Evolutionary conservation across 2,888 invertebrate genomes (phyloP), one percentile per base, ranked within the genome.

Genomic region (Tortricodes alternella): DNA sequence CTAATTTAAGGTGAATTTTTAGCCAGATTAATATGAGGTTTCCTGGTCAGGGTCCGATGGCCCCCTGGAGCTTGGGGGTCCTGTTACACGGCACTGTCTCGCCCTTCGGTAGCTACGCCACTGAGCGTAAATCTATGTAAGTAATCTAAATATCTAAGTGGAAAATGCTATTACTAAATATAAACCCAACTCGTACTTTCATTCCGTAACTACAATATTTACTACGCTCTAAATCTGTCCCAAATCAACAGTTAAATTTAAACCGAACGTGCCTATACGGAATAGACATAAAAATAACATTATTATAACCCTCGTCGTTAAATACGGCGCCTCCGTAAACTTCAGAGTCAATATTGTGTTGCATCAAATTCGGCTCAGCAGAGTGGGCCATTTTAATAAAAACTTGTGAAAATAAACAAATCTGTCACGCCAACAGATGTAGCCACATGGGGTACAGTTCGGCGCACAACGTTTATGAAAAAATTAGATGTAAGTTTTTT

Each of bases 401-500:
- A 59, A 49, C 55, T 48, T 65, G 61, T 61, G 53, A 73, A 74
- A 80, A 79, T 66, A 80, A 76, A 79, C 75, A 75, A 68, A 70
- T 72, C 61, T 61, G 63, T 63, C 67, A 64, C 58, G 63, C 63
- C 60, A 68, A 70, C 83, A 82, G 71, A 79, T 82, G 81, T 68
- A 71, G 58, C 61, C 81, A 77, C 50, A 77, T 73, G 75, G 62
- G 21, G 64, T 65, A 67, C 61, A 66, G 52, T 21, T 62, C 53
- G 15, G 11, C 2, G 29, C 27, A 7, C 9, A 19, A 19, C 18
- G 8, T 6, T 39, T 29, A 29, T n/a, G 24, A 24, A 11, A 37
- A 37, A 24, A 27, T 23, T 16, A 16, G 8, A 29, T n/a, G 29
- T 29, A n/a, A 29, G 3, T 29, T 29, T 29, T 29, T 29, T 29